Percentiles rank a stretch among this genome's conserved stretches.
phyloP scores from a whole-genome alignment of 2,888 invertebrate species.

The Aphrophora alni region DNA sequence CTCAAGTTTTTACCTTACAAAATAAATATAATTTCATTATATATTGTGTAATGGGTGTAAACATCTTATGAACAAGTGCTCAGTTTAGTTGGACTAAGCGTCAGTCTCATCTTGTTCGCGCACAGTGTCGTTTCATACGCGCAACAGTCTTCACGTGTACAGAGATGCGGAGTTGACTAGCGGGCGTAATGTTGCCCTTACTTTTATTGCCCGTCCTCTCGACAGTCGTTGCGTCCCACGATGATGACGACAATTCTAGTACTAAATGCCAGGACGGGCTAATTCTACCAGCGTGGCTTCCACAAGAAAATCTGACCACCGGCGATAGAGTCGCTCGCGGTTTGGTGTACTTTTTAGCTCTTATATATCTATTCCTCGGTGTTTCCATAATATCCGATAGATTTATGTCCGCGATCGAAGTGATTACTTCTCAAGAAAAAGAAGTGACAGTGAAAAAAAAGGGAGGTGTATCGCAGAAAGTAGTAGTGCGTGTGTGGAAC shows the following conservation, averaged over 20 bases:
- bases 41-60: neutral
- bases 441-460: conserved; percentile 90
- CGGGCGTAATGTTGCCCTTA: conserved; percentile 21
- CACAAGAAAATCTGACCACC: conserved; percentile 75
- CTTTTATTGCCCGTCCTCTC: conserved; percentile 21
- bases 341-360: conserved; percentile 83
- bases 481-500: conserved; percentile 97
- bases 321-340: conserved; percentile 86
- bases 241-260: conserved; percentile 19
- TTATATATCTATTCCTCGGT: conserved; percentile 96
- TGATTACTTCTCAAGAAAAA: conserved; percentile 97
- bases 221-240: neutral
- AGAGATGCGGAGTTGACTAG: conserved; percentile 28
- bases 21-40: too few species aligned
- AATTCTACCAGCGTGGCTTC: conserved; percentile 87
- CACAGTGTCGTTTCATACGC: conserved; percentile 29
- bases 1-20: too few species aligned
- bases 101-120: neutral
- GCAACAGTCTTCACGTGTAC: neutral
- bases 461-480: conserved; percentile 84
- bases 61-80: neutral
- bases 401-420: conserved; percentile 99
- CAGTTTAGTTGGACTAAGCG: neutral
- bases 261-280: conserved; percentile 79
- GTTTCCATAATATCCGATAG: conserved; percentile 98